Evolutionary conservation across 2,113 vertebrate species (phyloP), one percentile per base, ranked within the genome.

Genomic region (Thamnophis sirtalis): DNA sequence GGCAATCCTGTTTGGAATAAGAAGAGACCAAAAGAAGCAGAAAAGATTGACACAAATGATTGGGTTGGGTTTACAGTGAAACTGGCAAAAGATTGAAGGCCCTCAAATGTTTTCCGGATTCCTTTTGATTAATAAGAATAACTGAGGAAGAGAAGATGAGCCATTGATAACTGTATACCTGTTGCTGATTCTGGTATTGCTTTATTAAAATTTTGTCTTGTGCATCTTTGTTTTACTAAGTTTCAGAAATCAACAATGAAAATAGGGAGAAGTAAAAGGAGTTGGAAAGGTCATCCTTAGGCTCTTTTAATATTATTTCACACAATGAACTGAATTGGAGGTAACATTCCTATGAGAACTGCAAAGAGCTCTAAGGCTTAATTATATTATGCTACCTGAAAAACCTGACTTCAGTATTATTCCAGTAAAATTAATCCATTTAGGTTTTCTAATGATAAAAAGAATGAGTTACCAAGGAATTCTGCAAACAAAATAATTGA

Each of bases 401-500:
- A 96, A 95, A 93, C 26, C 17, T 94, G 33, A 87, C 84, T 92
- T 38, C 49, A 84, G 53, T 84, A 91, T 93, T 88, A 93, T 91
- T 91, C 68, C 58, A 91, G 28, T 60, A 95, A 90, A 94, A 63
- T 43, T 84, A 95, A 89, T 96, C 94, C 91, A 95, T 94, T 94
- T 92, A 60, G 17, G 2, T 94, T 96, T 91, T 92, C 54, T 96
- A 94, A 93, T 90, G 91, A 26, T 53, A 26, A 93, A 84, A 96
- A 94, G 73, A 96, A 95, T 48, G 92, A 86, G 7, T 87, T 92
- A 94, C 91, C 21, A 95, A 93, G 94, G 95, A 96, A 93, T 96
- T 95, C 91, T 92, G 58, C 63, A 94, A 95, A 89, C 93, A 92
- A 93, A 94, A 90, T 95, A 96, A 96, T 94, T 95, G 85, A 63